Evolutionary conservation across 2,797 vertebrate species (phyloP).

Genomic region (Rhincodon typus): DNA sequence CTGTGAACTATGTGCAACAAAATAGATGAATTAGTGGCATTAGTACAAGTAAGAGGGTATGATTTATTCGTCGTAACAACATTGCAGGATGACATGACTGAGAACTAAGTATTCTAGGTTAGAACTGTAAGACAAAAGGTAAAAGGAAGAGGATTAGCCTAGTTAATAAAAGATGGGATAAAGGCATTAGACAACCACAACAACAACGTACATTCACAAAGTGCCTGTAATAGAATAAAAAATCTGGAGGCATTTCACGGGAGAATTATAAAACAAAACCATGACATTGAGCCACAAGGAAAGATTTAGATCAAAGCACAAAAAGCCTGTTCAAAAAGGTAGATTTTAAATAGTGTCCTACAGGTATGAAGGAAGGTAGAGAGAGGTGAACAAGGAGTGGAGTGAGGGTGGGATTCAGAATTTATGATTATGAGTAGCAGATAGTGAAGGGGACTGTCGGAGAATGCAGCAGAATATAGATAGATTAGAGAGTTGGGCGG

Average conservation of each 20-base stretch:
- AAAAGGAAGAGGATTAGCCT: neutral
- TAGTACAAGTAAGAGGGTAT: too few species aligned
- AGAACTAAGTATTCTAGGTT: too few species aligned
- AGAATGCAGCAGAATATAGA: too few species aligned
- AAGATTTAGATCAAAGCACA: neutral
- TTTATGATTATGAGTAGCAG: neutral
- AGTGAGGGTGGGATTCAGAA: neutral
- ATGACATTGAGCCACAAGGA: neutral
- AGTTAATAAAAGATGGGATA: neutral
- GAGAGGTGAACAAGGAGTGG: neutral
- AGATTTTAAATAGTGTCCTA: neutral
- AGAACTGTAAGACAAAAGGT: neutral
- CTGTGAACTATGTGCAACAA: neutral
- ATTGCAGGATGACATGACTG: neutral
- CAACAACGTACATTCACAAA: neutral
- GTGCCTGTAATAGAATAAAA: neutral
- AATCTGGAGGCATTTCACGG: neutral
- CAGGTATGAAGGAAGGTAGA: neutral
- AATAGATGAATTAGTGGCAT: conserved; percentile 6
- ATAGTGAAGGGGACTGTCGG: too few species aligned
- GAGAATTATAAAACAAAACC: neutral
- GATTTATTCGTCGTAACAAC: too few species aligned
- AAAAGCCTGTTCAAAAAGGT: neutral
- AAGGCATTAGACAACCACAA: neutral
- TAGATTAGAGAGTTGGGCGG: too few species aligned